These are phyloP conservation scores for Eueremaeus valkanovi DNA, from an alignment of 2,888 invertebrate genomes.

Conservation along the genomic window DNA sequence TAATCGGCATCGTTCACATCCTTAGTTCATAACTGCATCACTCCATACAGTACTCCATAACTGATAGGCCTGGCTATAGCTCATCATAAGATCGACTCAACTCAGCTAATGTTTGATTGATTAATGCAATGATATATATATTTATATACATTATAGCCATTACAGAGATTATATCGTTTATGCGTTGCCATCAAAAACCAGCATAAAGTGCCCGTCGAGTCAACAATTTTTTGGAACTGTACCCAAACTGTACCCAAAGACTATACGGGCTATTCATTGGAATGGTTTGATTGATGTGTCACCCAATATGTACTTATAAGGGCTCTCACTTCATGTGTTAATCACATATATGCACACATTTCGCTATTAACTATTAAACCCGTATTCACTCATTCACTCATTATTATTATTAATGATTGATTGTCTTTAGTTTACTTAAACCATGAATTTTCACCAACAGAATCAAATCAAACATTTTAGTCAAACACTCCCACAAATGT, in stretches of 20 bases:
- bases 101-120: constrained; percentile 24
- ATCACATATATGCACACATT: constrained; percentile 19
- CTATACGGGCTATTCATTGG: constrained; percentile 12
- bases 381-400: neutral
- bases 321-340: constrained; percentile 30
- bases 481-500: neutral
- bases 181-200: neutral
- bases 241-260: too few relatives aligned
- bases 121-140: constrained; percentile 18
- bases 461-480: neutral
- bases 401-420: constrained; percentile 32
- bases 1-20: neutral
- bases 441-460: neutral
- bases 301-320: constrained; percentile 34
- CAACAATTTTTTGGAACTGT: constrained; percentile 14
- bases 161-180: constrained; percentile 5
- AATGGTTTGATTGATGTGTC: constrained; percentile 29
- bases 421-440: constrained; percentile 2
- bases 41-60: neutral
- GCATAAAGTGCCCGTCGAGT: constrained; percentile 16
- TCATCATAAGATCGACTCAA: neutral
- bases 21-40: too few relatives aligned
- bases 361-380: neutral
- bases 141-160: constrained; percentile 15
- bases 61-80: neutral